These are phyloP conservation scores for Toxonevra muliebris DNA, from an alignment of 2,888 invertebrate species.

Conservation along the genomic window DNA sequence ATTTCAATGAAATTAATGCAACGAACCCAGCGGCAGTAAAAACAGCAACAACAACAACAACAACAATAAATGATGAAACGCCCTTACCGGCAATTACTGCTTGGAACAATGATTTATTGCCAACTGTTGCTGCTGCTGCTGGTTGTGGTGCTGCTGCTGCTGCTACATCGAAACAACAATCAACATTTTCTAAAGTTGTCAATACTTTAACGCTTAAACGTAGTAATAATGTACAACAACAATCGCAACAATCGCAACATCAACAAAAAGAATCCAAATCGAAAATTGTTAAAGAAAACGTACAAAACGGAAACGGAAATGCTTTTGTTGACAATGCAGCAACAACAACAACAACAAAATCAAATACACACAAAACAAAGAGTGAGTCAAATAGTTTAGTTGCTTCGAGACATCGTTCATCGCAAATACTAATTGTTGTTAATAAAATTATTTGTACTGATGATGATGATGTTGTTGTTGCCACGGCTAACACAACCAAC, in stretches of 20 bases:
- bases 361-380: constrained; percentile 30
- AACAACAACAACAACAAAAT: constrained; percentile 18
- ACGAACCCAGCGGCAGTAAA: constrained; percentile 18
- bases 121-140: constrained; percentile 7
- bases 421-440: constrained; percentile 35
- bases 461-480: constrained; percentile 10
- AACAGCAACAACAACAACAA: constrained; percentile 28
- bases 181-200: constrained; percentile 53
- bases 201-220: constrained; percentile 60
- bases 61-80: constrained; percentile 22
- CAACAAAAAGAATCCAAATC: constrained; percentile 33
- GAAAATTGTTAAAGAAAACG: constrained; percentile 32
- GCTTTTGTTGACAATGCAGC: constrained; percentile 27
- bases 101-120: constrained; percentile 10
- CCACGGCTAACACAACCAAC: neutral
- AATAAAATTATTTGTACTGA: constrained; percentile 30
- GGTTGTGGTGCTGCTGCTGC: neutral
- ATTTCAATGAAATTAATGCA: constrained; percentile 1
- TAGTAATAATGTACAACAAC: constrained; percentile 47
- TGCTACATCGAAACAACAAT: constrained; percentile 37
- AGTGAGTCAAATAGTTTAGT: constrained; percentile 24
- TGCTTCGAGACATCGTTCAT: constrained; percentile 8
- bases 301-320: constrained; percentile 35
- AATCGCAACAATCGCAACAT: constrained; percentile 36
- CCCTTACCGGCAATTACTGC: neutral